Conservation (phyloP, 2,888 invertebrate genomes). For the Lamproptera curius region DNA sequence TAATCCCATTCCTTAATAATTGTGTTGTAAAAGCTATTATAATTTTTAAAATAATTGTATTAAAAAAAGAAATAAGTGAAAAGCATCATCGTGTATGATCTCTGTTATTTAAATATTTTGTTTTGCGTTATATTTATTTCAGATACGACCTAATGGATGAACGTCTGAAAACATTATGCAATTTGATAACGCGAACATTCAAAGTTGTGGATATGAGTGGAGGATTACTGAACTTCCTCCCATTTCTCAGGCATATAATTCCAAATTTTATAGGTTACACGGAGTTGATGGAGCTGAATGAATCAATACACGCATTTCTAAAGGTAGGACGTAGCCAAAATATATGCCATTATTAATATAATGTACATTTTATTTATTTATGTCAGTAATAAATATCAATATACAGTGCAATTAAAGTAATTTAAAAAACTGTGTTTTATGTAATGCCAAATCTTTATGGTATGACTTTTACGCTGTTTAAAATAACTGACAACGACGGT, state of each 20-base stretch:
- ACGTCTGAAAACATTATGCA: constrained; percentile 72
- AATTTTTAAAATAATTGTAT: neutral
- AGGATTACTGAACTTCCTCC: constrained; percentile 83
- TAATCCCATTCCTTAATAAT: neutral
- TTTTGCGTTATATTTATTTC: constrained; percentile 21
- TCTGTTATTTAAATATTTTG: too few relatives aligned
- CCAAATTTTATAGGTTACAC: constrained; percentile 82
- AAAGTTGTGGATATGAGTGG: constrained; percentile 82
- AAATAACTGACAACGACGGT: too few relatives aligned
- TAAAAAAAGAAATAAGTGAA: neutral
- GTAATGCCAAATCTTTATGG: too few relatives aligned
- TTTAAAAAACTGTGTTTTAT: too few relatives aligned
- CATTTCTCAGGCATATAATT: constrained; percentile 80
- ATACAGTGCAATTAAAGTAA: too few relatives aligned
- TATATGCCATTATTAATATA: too few relatives aligned
- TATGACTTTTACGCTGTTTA: too few relatives aligned
- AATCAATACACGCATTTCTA: constrained; percentile 75
- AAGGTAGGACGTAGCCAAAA: constrained; percentile 53
- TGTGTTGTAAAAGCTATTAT: neutral
- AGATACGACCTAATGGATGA: constrained; percentile 79
- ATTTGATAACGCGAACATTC: constrained; percentile 80
- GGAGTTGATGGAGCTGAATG: constrained; percentile 65
- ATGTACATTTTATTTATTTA: too few relatives aligned
- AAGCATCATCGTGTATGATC: neutral
- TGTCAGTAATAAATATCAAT: too few relatives aligned